Base-by-base conservation (phyloP, 2,113 vertebrate genomes). In the Reinhardtius hippoglossoides region DNA sequence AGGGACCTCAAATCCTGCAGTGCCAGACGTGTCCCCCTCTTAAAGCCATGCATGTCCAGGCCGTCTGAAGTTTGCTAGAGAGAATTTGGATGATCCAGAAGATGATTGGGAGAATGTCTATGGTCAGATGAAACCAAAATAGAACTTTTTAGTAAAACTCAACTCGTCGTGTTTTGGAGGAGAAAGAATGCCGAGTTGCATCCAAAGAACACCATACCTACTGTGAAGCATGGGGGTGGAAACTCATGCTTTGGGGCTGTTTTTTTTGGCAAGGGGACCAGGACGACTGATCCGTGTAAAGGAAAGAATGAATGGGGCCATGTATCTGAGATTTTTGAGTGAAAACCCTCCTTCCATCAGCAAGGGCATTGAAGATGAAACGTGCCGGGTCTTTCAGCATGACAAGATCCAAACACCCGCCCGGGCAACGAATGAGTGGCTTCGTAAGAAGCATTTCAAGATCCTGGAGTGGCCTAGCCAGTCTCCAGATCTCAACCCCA, bases 111-210 rank as follows among this genome's bases (percentile, higher is more conserved):
- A 52, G 48, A 73, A 62, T 37, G 48, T 61, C 27, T 61, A 37
- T 56, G 66, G 46, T 68, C 66, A 68, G 50, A 68, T 40, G 24
- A 61, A 52, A 63, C 70, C 59, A 63, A 73, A 62, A 55, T 54
- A 55, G 27, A 63, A 40, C 24, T 73, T 73, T 73, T 73, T 73
- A 20, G 27, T 63, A n/a, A n/a, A n/a, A n/a, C n/a, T n/a, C n/a
- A n/a, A n/a, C n/a, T n/a, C n/a, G n/a, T n/a, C n/a, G n/a, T n/a
- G n/a, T n/a, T n/a, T n/a, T 61, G 15, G 35, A 46, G 37, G 67
- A 58, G 16, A 46, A 71, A 59, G 37, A 21, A 61, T 35, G 24
- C 24, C 37, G 48, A 35, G 16, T 67, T 40, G 12, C 26, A 54
- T 37, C 58, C 58, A 18, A 61, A 61, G 27, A 61, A 37, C 58